A percentile compares a stretch with the other conserved stretches of the same genome.
phyloP scores from a whole-genome alignment of 2,888 invertebrate species.

The Dryococelus australis region DNA sequence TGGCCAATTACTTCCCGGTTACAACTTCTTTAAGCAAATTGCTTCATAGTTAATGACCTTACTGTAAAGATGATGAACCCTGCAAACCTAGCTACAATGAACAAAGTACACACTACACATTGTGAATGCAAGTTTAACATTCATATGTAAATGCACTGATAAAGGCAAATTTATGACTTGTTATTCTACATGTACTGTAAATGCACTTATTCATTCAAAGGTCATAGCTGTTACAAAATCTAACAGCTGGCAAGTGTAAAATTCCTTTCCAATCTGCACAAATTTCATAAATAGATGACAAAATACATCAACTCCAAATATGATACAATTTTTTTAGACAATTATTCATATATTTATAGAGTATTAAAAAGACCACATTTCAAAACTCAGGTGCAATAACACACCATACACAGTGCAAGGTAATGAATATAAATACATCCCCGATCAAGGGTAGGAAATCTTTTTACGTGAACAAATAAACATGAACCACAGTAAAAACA shows the following conservation, averaged over 20 bases:
- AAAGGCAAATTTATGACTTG: not conserved
- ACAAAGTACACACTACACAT: too few species aligned
- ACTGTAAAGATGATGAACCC: too few species aligned
- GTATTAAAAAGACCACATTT: not conserved
- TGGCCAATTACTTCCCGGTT: too few species aligned
- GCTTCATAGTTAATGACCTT: too few species aligned
- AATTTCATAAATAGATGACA: not conserved
- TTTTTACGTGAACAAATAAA: not conserved
- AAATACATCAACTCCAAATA: not conserved
- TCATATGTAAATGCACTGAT: not conserved
- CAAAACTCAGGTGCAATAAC: not conserved
- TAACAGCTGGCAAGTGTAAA: not conserved
- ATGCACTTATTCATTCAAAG: not conserved
- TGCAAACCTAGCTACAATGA: too few species aligned
- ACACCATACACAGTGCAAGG: slow-evolving; percentile 8
- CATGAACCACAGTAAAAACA: slow-evolving; percentile 1
- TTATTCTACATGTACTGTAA: not conserved
- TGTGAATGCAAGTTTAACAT: too few species aligned
- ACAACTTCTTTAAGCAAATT: too few species aligned
- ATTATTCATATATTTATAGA: not conserved
- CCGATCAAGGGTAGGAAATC: not conserved
- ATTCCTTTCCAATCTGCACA: not conserved
- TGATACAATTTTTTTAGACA: not conserved
- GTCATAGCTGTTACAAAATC: not conserved
- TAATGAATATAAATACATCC: not conserved